Percentiles rank a stretch among this genome's conserved stretches.
Evolutionary conservation across 2,888 invertebrate genomes (phyloP).

Genomic region (Sesia bembeciformis): DNA sequence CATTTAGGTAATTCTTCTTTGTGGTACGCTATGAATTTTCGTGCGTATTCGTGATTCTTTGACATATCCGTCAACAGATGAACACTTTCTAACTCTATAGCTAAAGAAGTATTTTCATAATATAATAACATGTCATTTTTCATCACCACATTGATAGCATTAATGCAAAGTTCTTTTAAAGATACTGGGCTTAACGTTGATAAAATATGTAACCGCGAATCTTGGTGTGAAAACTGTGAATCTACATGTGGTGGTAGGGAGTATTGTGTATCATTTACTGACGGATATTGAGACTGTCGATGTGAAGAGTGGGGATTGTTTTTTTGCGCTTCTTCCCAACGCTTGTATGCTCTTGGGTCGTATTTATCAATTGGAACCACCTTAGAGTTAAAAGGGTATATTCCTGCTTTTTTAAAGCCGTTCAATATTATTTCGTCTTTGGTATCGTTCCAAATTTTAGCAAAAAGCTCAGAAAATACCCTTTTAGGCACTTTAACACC

Average conservation of each 20-base stretch:
- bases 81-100: too few species aligned
- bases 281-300: background rate
- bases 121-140: too few species aligned
- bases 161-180: too few species aligned
- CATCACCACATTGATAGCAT: too few species aligned
- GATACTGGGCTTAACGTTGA: background rate
- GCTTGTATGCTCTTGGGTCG: slow-evolving; percentile 1
- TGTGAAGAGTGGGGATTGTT: background rate
- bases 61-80: too few species aligned
- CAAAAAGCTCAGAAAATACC: slow-evolving; percentile 1
- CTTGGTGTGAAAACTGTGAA: background rate
- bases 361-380: slow-evolving; percentile 1
- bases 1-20: too few species aligned
- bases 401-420: slow-evolving; percentile 1
- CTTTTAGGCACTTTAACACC: background rate
- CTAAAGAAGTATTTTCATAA: too few species aligned
- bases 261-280: background rate
- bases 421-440: background rate
- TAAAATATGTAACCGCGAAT: background rate
- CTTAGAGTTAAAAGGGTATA: background rate
- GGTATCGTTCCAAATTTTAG: background rate
- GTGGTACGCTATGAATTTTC: too few species aligned
- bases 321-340: background rate
- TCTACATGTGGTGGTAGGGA: background rate
- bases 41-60: too few species aligned